phyloP scores from a whole-genome alignment of 2,888 invertebrate genomes.

The Plebejus anna region DNA sequence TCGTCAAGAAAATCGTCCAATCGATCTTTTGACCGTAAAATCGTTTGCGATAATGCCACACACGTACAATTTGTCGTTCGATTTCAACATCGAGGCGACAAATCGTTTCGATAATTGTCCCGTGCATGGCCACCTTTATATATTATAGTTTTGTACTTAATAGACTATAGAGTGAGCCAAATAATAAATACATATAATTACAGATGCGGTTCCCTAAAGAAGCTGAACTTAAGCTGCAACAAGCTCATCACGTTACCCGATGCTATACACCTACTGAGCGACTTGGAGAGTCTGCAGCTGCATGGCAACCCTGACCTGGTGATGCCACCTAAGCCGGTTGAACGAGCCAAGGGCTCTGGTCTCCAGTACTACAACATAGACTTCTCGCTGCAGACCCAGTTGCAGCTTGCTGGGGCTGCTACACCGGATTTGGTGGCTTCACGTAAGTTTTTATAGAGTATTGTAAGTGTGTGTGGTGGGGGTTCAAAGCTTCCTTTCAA shows the following conservation, averaged over 20 bases:
- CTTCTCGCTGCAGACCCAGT: slow-evolving; percentile 97
- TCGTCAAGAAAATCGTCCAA: too few species aligned
- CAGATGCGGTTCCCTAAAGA: slow-evolving; percentile 96
- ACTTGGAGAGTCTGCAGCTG: slow-evolving; percentile 93
- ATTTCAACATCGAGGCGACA: too few species aligned
- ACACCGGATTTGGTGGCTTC: slow-evolving; percentile 84
- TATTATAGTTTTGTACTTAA: too few species aligned
- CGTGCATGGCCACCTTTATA: too few species aligned
- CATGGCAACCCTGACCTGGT: slow-evolving; percentile 96
- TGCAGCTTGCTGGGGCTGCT: slow-evolving; percentile 94
- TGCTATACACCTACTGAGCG: slow-evolving; percentile 95
- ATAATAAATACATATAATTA: not conserved
- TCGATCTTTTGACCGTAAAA: too few species aligned
- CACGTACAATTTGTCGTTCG: too few species aligned
- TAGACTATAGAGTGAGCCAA: too few species aligned
- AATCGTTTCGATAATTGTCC: too few species aligned
- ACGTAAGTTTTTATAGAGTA: slow-evolving; percentile 51
- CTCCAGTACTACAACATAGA: slow-evolving; percentile 98
- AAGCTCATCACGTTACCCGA: slow-evolving; percentile 97
- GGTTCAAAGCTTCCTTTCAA: too few species aligned
- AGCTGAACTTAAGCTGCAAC: slow-evolving; percentile 95
- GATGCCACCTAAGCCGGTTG: slow-evolving; percentile 96
- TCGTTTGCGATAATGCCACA: too few species aligned
- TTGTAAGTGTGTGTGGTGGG: too few species aligned
- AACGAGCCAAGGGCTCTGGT: slow-evolving; percentile 87